Evolutionary conservation across 2,797 vertebrate species (phyloP), one percentile per base, ranked within the genome.

Genomic region (Octomys mimax): DNA sequence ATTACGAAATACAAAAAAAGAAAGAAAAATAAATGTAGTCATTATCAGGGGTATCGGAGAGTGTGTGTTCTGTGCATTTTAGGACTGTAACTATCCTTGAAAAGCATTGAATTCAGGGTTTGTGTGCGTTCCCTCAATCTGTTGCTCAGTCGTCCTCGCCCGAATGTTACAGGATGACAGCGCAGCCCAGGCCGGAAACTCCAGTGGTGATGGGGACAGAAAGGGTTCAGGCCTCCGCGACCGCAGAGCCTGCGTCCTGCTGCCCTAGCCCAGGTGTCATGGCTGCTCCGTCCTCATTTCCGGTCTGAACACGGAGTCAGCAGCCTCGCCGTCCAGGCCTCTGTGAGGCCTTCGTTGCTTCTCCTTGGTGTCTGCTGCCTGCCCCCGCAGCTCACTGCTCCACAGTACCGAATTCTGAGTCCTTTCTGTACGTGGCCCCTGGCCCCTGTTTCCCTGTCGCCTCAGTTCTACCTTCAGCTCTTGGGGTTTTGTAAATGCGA

Each of bases 21-120:
- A 21, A 79, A 71, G 31, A 28, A 93, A 83, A 73, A 31, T 6
- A 3, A 68, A 4, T 87, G 28, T 52, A 66, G 70, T 33, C 62
- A 78, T 61, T 52, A n/a, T 46, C 71, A 19, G 49, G 24, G 11
- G 7, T 64, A 57, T 28, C 31, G 26, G 24, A 92, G 46, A 52
- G 5, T 85, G 1, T 64, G 36, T 89, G 70, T 80, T 93, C 42
- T 75, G 36, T 73, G 13, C 59, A 62, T 57, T 85, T 68, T 39
- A 73, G 36, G 24, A 80, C 49, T 71, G 36, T n/a, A 97, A 85
- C 10, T 24, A 86, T 33, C 19, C 42, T 91, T 90, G 52, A 71
- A 70, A 91, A 79, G 12, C 21, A 59, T 2, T 70, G 39, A 75
- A 31, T 70, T 85, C 84, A 88, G 77, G 33, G 42, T 92, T 39